Conservation (phyloP, 2,888 invertebrate genomes). For the Eilema depressum region DNA sequence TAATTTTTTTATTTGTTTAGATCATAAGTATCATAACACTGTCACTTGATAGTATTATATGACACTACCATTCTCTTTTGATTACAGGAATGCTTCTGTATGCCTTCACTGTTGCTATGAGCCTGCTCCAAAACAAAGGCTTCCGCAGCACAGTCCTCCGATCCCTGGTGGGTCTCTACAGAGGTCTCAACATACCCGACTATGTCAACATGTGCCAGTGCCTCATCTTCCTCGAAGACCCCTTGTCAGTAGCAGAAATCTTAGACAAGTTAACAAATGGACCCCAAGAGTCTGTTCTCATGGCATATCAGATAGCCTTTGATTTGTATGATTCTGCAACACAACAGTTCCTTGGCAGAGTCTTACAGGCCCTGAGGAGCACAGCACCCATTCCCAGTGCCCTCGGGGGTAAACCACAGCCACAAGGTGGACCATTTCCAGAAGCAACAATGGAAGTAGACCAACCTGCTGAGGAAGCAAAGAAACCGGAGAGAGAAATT, state of each 20-base stretch:
- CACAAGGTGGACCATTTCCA: slow-evolving; percentile 88
- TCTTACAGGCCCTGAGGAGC: slow-evolving; percentile 93
- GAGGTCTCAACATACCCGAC: slow-evolving; percentile 96
- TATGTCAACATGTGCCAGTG: slow-evolving; percentile 99
- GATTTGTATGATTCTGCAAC: slow-evolving; percentile 99
- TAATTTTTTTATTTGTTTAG: too few relatives aligned
- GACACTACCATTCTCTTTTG: slow-evolving; percentile 27
- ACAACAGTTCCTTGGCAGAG: slow-evolving; percentile 97
- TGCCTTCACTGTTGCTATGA: slow-evolving; percentile 98
- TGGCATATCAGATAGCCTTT: slow-evolving; percentile 99
- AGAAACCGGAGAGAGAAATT: slow-evolving; percentile 80
- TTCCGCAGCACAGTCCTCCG: slow-evolving; percentile 97
- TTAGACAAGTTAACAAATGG: slow-evolving; percentile 95
- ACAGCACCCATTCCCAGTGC: slow-evolving; percentile 94
- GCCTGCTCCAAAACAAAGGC: slow-evolving; percentile 96
- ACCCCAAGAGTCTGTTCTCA: slow-evolving; percentile 92
- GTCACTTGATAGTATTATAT: background rate
- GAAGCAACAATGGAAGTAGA: slow-evolving; percentile 83
- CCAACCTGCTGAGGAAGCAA: slow-evolving; percentile 75
- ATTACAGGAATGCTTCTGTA: slow-evolving; percentile 94
- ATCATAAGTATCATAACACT: too few relatives aligned
- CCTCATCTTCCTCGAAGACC: slow-evolving; percentile 98
- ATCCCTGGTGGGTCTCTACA: slow-evolving; percentile 95
- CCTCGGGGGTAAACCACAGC: slow-evolving; percentile 91
- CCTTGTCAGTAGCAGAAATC: slow-evolving; percentile 96